These are phyloP conservation scores for Choreutis nemorana DNA, from an alignment of 2,888 invertebrate genomes.

Conservation along the genomic window DNA sequence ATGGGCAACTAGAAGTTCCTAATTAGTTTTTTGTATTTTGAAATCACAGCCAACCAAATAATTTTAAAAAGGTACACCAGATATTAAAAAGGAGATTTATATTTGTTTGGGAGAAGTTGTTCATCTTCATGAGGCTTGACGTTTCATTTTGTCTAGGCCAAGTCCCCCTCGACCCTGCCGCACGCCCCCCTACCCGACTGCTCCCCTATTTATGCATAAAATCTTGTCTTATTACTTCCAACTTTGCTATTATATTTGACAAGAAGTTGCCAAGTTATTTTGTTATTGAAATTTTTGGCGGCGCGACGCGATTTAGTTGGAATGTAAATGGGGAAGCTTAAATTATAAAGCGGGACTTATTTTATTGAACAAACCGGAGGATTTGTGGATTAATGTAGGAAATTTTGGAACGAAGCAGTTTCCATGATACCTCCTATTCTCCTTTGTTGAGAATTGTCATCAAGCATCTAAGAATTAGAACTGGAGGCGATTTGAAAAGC, in stretches of 20 bases:
- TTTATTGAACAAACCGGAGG: conserved; percentile 57
- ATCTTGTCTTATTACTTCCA: conserved; percentile 65
- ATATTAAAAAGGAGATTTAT: conserved; percentile 54
- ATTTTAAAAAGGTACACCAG: no score
- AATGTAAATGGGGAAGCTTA: conserved; percentile 56
- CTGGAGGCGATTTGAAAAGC: no score
- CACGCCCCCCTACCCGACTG: conserved; percentile 16
- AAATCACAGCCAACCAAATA: conserved; percentile 39
- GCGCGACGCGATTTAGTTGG: conserved; percentile 42
- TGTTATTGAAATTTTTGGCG: conserved; percentile 64
- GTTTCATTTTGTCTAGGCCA: conserved; percentile 63
- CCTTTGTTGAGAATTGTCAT: no score
- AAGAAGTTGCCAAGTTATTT: conserved; percentile 63
- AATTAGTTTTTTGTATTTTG: no score
- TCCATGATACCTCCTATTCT: no score
- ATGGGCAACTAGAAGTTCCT: no score
- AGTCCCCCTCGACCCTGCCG: conserved; percentile 31
- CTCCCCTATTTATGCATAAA: conserved; percentile 64
- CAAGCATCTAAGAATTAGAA: no score
- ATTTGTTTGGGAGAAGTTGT: conserved; percentile 60
- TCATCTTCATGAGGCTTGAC: conserved; percentile 61
- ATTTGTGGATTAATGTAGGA: conserved; percentile 50
- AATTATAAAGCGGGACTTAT: conserved; percentile 59
- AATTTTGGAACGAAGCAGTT: conserved; percentile 28
- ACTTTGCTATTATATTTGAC: conserved; percentile 65